Conservation (phyloP, 64 coral and sea anemone genomes). For the Stylophora pistillata region DNA sequence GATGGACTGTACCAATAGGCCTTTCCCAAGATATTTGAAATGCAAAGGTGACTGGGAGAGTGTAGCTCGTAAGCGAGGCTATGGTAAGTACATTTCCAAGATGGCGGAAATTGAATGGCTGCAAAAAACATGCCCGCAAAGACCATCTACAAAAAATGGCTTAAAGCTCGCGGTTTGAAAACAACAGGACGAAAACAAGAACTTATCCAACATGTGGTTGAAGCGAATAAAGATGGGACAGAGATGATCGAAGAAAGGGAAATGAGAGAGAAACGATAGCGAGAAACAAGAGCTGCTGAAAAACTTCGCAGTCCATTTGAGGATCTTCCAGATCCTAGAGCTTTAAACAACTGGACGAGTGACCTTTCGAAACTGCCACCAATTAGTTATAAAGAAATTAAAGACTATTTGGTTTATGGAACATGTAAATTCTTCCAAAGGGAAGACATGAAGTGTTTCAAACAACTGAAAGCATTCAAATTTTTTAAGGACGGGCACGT, state of each 20-base stretch:
- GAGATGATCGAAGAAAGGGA: constrained; percentile 19
- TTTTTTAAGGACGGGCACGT: constrained; percentile 40
- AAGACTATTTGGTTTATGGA: too few relatives aligned
- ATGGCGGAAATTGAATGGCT: neutral
- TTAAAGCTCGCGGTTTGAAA: constrained; percentile 38
- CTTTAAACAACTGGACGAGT: constrained; percentile 28
- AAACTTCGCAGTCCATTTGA: too few relatives aligned
- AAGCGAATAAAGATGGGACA: constrained; percentile 14
- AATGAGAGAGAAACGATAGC: constrained; percentile 8
- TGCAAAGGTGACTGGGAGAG: neutral
- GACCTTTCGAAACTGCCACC: constrained; percentile 27
- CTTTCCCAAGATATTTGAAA: constrained; percentile 9
- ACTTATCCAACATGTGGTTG: constrained; percentile 13
- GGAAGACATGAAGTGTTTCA: too few relatives aligned
- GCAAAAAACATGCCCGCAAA: neutral
- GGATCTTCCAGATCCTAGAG: constrained; percentile 47
- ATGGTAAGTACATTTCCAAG: neutral
- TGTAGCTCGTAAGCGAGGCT: neutral
- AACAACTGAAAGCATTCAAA: constrained; percentile 54
- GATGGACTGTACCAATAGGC: too few relatives aligned
- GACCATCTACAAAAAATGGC: constrained; percentile 18
- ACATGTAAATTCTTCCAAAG: too few relatives aligned
- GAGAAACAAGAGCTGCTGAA: constrained; percentile 36
- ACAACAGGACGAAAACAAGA: constrained; percentile 40
- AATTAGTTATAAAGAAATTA: too few relatives aligned